Evolutionary conservation across 92 coral and sea anemone species (phyloP).

Genomic region (Siderastrea siderea): DNA sequence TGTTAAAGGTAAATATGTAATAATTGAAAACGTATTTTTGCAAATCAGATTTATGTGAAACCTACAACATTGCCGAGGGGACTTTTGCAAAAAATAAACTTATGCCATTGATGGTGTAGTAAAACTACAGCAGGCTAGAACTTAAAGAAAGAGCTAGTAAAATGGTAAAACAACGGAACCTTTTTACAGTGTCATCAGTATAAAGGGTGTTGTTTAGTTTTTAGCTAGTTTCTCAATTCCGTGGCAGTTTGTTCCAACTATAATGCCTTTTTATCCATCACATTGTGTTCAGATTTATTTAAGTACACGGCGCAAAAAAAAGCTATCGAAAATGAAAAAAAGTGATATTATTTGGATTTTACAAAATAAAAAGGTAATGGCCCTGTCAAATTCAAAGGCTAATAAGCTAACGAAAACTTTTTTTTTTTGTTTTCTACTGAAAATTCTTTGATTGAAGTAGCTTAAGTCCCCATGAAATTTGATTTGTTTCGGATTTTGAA

Average conservation of each 20-base stretch:
- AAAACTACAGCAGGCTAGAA: too few relatives aligned
- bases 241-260: neutral
- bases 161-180: neutral
- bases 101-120: too few relatives aligned
- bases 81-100: neutral
- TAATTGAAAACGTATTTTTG: neutral
- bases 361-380: neutral
- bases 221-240: neutral
- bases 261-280: neutral
- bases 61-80: neutral
- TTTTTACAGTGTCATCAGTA: neutral
- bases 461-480: neutral
- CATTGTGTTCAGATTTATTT: neutral
- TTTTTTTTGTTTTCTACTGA: neutral
- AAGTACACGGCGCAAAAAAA: too few relatives aligned
- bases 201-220: neutral
- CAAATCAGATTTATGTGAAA: neutral
- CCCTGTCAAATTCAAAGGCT: neutral
- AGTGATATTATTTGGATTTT: neutral
- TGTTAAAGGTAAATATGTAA: slow-evolving; percentile 18
- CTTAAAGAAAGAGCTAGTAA: too few relatives aligned
- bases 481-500: neutral
- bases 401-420: neutral
- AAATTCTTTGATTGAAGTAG: neutral
- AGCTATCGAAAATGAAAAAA: too few relatives aligned